Conservation (phyloP, 2,113 vertebrate genomes). For the Pterophyllum scalare region DNA sequence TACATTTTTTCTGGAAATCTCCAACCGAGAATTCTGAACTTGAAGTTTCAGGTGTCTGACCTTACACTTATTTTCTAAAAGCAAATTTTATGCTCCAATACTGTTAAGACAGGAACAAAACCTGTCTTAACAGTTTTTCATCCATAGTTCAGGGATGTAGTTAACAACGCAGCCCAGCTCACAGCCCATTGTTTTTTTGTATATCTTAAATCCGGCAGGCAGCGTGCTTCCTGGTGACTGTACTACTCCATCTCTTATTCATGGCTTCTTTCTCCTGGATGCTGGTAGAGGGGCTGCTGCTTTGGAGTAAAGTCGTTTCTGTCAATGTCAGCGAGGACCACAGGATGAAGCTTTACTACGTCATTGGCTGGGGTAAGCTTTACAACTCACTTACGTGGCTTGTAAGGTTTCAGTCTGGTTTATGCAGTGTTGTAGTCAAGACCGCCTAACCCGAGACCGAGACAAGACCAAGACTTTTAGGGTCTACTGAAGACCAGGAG, state of each 20-base stretch:
- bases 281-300: slow-evolving; percentile 91
- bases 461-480: too few relatives aligned
- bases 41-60: too few relatives aligned
- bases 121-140: too few relatives aligned
- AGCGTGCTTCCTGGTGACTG: slow-evolving; percentile 85
- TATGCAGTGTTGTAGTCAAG: too few relatives aligned
- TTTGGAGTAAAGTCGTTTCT: slow-evolving; percentile 93
- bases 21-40: too few relatives aligned
- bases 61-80: too few relatives aligned
- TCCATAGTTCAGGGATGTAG: neutral
- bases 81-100: too few relatives aligned
- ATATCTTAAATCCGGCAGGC: slow-evolving; percentile 69
- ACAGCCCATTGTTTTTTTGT: neutral
- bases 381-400: neutral
- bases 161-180: neutral
- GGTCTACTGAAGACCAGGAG: too few relatives aligned
- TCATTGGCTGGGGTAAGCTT: slow-evolving; percentile 89
- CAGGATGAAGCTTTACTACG: slow-evolving; percentile 88
- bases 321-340: slow-evolving; percentile 88
- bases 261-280: slow-evolving; percentile 94
- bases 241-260: slow-evolving; percentile 89
- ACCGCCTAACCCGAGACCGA: too few relatives aligned
- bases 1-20: neutral
- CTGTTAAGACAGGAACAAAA: too few relatives aligned
- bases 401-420: neutral